Conservation (phyloP, 1,140 invertebrate species). For the Alviniconcha marisindica region DNA sequence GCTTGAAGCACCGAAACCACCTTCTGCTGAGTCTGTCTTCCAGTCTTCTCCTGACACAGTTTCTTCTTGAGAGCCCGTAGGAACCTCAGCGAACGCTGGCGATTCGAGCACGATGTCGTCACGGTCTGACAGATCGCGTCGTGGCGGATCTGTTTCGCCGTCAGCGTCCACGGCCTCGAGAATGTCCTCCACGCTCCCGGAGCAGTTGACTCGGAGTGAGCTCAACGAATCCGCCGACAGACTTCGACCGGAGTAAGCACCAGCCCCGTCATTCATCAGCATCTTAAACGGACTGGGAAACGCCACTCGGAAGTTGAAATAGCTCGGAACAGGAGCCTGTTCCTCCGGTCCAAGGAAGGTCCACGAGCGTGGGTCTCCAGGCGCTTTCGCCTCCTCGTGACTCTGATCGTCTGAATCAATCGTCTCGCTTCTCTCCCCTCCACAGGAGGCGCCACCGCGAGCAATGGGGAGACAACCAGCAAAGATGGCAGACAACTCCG, state of each 20-base stretch:
- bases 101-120: neutral
- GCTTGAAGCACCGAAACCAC: too few relatives aligned
- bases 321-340: too few relatives aligned
- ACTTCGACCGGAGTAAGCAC: neutral
- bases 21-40: neutral
- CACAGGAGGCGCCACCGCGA: too few relatives aligned
- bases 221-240: neutral
- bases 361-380: too few relatives aligned
- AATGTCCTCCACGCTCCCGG: neutral
- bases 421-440: too few relatives aligned
- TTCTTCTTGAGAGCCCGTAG: neutral
- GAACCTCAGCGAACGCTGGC: neutral
- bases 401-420: too few relatives aligned
- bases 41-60: neutral
- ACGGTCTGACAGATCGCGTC: neutral
- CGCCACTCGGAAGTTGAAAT: too few relatives aligned
- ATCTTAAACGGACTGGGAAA: too few relatives aligned
- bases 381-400: too few relatives aligned
- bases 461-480: neutral
- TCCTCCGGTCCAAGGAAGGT: too few relatives aligned
- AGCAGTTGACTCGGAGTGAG: neutral
- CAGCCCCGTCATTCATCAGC: too few relatives aligned
- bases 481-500: conserved; percentile 13
- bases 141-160: neutral
- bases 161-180: neutral